phyloP scores from a whole-genome alignment of 2,797 vertebrate species.

The Hipposideros larvatus region DNA sequence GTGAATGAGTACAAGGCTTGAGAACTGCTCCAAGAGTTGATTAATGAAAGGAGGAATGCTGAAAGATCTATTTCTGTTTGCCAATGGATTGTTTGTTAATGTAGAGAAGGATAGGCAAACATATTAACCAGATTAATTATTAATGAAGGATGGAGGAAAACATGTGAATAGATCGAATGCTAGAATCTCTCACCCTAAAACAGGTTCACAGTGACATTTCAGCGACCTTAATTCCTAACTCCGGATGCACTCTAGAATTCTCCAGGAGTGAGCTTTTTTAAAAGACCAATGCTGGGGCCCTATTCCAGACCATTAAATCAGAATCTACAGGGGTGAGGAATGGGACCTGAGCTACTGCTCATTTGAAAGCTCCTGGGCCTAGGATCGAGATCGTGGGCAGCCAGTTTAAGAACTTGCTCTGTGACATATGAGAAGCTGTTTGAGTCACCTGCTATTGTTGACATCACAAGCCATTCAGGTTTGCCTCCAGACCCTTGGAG shows the following conservation, averaged over 20 bases:
- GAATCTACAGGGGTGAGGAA: neutral
- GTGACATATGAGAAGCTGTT: neutral
- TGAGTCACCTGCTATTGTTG: slow-evolving; percentile 50
- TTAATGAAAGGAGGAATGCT: neutral
- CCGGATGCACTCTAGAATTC: neutral
- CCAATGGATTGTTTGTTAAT: neutral
- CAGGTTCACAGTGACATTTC: neutral
- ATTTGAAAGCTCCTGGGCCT: neutral
- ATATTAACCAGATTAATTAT: neutral
- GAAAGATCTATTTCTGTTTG: neutral
- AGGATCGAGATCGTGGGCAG: too few relatives aligned
- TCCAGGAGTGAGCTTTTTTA: neutral
- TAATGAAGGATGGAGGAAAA: neutral
- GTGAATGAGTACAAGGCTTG: neutral
- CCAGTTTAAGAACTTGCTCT: neutral
- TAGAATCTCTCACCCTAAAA: neutral
- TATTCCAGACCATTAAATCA: neutral
- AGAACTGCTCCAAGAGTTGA: neutral
- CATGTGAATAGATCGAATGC: neutral
- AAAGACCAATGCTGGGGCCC: neutral
- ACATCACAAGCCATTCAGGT: slow-evolving; percentile 37
- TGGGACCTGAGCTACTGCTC: neutral
- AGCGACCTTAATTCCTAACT: neutral
- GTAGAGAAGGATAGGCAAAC: neutral
- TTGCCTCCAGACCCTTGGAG: neutral